These are phyloP conservation scores for Anas capensis DNA, from an alignment of 2,797 vertebrate genomes.

Conservation along the genomic window DNA sequence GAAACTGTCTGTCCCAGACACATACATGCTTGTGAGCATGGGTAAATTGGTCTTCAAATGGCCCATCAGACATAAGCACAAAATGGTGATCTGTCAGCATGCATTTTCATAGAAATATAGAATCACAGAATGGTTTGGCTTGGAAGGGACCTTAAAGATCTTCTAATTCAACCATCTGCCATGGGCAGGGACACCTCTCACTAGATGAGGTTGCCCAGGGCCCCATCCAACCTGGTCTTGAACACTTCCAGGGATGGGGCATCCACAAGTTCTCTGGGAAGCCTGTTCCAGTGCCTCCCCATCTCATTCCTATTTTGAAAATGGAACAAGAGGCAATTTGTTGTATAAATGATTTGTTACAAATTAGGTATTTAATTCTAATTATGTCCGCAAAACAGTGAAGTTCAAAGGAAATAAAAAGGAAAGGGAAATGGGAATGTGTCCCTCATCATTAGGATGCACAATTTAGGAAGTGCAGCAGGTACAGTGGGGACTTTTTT, in stretches of 20 bases:
- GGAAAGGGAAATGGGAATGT: not conserved
- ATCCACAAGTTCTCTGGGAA: no score
- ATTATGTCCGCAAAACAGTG: not conserved
- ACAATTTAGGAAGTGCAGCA: not conserved
- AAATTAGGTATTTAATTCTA: slow-evolving; percentile 2
- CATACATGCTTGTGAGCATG: not conserved
- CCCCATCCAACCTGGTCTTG: no score
- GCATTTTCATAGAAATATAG: not conserved
- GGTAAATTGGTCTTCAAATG: not conserved
- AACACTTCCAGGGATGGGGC: no score
- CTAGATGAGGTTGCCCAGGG: no score
- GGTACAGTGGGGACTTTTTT: not conserved
- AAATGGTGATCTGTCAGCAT: not conserved
- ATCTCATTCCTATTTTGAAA: not conserved
- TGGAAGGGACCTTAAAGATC: no score
- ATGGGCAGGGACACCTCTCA: no score
- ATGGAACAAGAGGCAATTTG: not conserved
- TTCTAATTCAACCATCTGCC: no score
- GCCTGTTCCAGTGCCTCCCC: no score
- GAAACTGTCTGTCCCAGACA: not conserved
- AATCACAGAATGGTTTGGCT: no score
- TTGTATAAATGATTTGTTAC: not conserved
- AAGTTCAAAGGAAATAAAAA: not conserved
- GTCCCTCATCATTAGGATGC: not conserved
- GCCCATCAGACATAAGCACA: not conserved